Evolutionary conservation across 2,113 vertebrate genomes (phyloP).

Genomic region (Echinops telfairi): DNA sequence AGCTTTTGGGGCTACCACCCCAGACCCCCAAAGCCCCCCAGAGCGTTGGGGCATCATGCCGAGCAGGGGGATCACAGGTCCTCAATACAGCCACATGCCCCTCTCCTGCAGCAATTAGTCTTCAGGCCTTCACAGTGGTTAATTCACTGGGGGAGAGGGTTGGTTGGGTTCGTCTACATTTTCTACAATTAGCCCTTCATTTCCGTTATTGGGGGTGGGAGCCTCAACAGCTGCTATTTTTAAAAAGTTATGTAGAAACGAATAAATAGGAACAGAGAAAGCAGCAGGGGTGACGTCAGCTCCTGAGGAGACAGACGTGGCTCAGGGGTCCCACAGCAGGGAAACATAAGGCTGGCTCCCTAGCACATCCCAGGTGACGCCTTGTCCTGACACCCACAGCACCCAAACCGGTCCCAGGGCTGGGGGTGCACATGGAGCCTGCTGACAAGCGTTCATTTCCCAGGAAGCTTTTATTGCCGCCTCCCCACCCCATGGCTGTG

Average conservation of each 20-base stretch:
- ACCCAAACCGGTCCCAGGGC: background rate
- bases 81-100: background rate
- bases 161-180: background rate
- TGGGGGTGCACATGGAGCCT: background rate
- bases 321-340: background rate
- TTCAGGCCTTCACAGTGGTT: background rate
- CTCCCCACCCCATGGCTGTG: background rate
- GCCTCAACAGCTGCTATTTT: background rate
- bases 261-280: constrained; percentile 15
- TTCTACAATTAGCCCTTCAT: background rate
- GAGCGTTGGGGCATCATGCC: background rate
- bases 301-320: background rate
- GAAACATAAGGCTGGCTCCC: background rate
- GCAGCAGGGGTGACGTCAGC: background rate
- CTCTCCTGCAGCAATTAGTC: background rate
- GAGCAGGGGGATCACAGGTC: background rate
- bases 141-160: background rate
- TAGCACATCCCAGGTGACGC: background rate
- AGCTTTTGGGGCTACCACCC: background rate
- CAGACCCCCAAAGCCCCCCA: background rate
- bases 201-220: background rate
- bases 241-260: constrained; percentile 20
- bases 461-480: constrained; percentile 55
- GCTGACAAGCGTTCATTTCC: accelerated
- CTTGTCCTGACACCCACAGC: background rate